A percentile compares a stretch with the other conserved stretches of the same genome.
Conservation (phyloP, 2,113 vertebrate species). For the Cathartes aura region DNA sequence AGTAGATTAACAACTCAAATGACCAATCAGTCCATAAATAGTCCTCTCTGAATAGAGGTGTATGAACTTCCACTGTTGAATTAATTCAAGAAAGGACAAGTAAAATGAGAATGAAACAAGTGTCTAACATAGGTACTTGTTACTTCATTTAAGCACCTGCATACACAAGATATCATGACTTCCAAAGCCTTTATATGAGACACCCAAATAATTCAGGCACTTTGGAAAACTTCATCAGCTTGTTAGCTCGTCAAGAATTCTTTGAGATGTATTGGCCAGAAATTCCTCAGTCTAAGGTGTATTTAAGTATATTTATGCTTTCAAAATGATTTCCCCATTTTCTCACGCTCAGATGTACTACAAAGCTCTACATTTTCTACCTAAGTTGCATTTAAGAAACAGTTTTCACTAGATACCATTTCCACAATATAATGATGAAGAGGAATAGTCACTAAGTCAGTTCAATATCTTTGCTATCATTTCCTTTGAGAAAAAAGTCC, state of each 20-base stretch:
- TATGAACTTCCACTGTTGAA: neutral
- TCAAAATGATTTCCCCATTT: neutral
- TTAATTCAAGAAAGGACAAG: neutral
- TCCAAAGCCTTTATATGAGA: neutral
- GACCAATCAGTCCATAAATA: neutral
- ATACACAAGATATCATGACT: neutral
- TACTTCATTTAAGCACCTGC: neutral
- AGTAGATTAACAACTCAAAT: neutral
- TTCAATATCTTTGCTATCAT: neutral
- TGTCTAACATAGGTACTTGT: neutral
- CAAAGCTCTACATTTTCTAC: neutral
- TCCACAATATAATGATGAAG: neutral
- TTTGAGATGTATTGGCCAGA: neutral
- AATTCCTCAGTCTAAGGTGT: neutral
- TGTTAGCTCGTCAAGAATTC: neutral
- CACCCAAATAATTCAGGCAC: neutral
- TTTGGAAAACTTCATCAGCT: neutral
- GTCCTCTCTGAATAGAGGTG: neutral
- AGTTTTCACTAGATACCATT: neutral
- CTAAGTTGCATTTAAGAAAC: neutral
- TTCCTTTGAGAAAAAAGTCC: neutral
- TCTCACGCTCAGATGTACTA: neutral
- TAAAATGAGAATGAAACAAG: neutral
- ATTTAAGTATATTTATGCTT: neutral
- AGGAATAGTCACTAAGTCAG: neutral